These are phyloP conservation scores for Drosophila prolongata DNA, from an alignment of 2,888 invertebrate genomes.

Conservation along the genomic window DNA sequence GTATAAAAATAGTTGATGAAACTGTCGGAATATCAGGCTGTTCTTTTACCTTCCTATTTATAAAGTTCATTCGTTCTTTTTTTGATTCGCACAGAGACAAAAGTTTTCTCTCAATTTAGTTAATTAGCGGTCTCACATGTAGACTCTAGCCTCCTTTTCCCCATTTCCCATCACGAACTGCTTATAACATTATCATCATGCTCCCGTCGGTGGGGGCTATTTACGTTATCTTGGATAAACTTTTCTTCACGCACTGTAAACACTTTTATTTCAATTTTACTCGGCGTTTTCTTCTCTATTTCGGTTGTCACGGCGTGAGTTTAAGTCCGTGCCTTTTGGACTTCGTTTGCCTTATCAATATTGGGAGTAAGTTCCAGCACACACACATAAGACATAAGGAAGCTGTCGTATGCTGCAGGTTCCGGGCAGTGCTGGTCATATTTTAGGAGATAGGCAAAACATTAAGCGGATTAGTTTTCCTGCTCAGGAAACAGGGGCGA, in stretches of 20 bases:
- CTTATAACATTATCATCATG: constrained; percentile 54
- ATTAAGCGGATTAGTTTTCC: constrained; percentile 75
- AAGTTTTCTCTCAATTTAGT: constrained; percentile 71
- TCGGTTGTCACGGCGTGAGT: constrained; percentile 15
- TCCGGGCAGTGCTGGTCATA: constrained; percentile 47
- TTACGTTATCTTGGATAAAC: constrained; percentile 44
- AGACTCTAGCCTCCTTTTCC: constrained; percentile 8
- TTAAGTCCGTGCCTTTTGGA: constrained; percentile 29
- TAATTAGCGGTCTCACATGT: constrained; percentile 61
- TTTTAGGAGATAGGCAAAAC: constrained; percentile 73
- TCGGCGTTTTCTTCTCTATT: constrained; percentile 17
- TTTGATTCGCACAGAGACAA: constrained; percentile 32
- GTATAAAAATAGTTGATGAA: too few relatives aligned
- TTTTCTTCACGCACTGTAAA: constrained; percentile 26
- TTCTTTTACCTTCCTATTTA: not conserved
- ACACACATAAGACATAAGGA: constrained; percentile 23
- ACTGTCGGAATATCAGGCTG: too few relatives aligned
- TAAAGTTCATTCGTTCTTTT: constrained; percentile 5
- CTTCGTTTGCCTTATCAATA: constrained; percentile 33
- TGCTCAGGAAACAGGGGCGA: constrained; percentile 5
- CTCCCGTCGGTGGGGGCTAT: constrained; percentile 47
- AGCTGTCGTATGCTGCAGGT: constrained; percentile 27
- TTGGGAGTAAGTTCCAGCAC: constrained; percentile 46
- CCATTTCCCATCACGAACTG: constrained; percentile 24
- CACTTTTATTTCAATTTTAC: constrained; percentile 38